Evolutionary conservation across 2,888 invertebrate genomes (phyloP).

Genomic region (Chrysolina americana): DNA sequence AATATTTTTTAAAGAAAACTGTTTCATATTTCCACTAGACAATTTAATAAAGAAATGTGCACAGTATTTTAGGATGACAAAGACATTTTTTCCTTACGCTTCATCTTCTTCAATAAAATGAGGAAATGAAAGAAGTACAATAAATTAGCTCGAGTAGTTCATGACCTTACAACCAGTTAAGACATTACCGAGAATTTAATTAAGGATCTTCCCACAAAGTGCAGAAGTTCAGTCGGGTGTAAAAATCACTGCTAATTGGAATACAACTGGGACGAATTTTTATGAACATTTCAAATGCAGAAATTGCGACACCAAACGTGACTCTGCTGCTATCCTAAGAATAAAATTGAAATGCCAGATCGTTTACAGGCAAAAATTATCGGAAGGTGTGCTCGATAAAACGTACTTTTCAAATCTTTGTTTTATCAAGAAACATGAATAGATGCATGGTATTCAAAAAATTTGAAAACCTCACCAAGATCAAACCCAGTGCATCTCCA

Average conservation of each 20-base stretch:
- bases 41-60: too few relatives aligned
- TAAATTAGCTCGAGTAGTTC: not conserved
- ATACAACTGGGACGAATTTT: constrained; percentile 35
- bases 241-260: constrained; percentile 34
- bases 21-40: too few relatives aligned
- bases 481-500: too few relatives aligned
- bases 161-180: not conserved
- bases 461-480: too few relatives aligned
- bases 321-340: constrained; percentile 30
- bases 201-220: constrained; percentile 20
- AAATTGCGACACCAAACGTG: constrained; percentile 31
- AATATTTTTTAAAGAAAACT: too few relatives aligned
- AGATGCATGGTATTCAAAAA: too few relatives aligned
- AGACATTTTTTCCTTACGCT: too few relatives aligned
- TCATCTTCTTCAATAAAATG: too few relatives aligned
- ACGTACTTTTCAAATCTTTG: too few relatives aligned
- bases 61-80: too few relatives aligned
- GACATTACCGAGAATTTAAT: constrained; percentile 4
- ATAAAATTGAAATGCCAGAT: constrained; percentile 25
- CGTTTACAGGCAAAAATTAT: constrained; percentile 1
- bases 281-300: constrained; percentile 17
- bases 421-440: too few relatives aligned
- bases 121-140: too few relatives aligned
- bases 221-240: constrained; percentile 21
- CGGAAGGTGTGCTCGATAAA: not conserved